Evolutionary conservation across 2,113 vertebrate genomes (phyloP).

Genomic region (Pseudopodoces humilis): DNA sequence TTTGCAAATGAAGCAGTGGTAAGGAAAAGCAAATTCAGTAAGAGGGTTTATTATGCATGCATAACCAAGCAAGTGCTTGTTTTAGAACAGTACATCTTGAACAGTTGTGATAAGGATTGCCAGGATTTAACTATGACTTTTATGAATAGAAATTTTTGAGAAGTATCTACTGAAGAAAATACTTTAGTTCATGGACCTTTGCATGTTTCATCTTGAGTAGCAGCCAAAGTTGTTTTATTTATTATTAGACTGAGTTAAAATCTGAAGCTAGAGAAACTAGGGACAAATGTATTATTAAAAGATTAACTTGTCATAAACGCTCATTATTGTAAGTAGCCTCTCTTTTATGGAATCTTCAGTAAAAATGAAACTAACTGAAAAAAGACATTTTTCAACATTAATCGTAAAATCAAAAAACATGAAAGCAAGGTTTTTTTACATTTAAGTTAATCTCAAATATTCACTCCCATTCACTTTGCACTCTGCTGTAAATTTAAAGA

Average conservation of each 20-base stretch:
- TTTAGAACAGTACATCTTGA: slow-evolving; percentile 57
- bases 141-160: slow-evolving; percentile 39
- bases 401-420: not conserved
- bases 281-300: slow-evolving; percentile 38
- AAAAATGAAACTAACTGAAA: slow-evolving; percentile 8
- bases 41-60: slow-evolving; percentile 34
- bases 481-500: not conserved
- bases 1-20: slow-evolving; percentile 39
- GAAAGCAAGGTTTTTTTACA: not conserved
- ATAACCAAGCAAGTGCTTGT: not conserved
- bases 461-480: not conserved
- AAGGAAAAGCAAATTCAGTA: slow-evolving; percentile 20
- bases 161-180: slow-evolving; percentile 32
- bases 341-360: slow-evolving; percentile 40
- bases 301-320: slow-evolving; percentile 32
- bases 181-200: slow-evolving; percentile 3
- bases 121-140: slow-evolving; percentile 52
- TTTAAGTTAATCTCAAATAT: not conserved
- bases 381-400: not conserved
- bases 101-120: slow-evolving; percentile 32
- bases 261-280: slow-evolving; percentile 15
- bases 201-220: not conserved
- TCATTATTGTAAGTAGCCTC: slow-evolving; percentile 9
- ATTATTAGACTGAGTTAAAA: slow-evolving; percentile 17
- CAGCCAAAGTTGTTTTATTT: not conserved